phyloP scores from a whole-genome alignment of 1,140 invertebrate genomes.

The Heliconius himera region DNA sequence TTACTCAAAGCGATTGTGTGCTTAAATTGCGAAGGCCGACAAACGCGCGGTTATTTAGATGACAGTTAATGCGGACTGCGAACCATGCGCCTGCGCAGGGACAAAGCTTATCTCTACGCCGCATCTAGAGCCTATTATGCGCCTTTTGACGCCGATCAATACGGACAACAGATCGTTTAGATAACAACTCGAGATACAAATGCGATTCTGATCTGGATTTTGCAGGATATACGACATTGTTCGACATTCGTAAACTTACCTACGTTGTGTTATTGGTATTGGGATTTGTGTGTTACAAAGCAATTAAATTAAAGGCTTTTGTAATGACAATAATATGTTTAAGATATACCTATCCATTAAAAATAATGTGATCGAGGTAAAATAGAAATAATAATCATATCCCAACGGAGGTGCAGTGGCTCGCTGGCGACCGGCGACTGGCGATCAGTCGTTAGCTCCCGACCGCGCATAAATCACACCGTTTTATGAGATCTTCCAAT shows the following conservation, averaged over 20 bases:
- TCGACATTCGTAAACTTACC: neutral
- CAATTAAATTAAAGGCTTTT: neutral
- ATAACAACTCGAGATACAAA: slow-evolving; percentile 53
- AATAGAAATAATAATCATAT: slow-evolving; percentile 29
- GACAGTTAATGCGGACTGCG: slow-evolving; percentile 61
- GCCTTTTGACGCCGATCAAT: slow-evolving; percentile 72
- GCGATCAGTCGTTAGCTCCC: slow-evolving; percentile 74
- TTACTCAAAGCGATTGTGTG: slow-evolving; percentile 58
- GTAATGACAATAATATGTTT: neutral
- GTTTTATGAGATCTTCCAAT: slow-evolving; percentile 78
- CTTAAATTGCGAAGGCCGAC: slow-evolving; percentile 74
- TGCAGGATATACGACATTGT: slow-evolving; percentile 13
- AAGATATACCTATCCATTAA: neutral
- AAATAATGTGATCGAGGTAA: slow-evolving; percentile 31
- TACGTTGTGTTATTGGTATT: neutral
- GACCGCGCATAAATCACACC: slow-evolving; percentile 77
- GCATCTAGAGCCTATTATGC: slow-evolving; percentile 77
- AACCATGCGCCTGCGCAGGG: slow-evolving; percentile 44
- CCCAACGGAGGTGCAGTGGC: slow-evolving; percentile 17
- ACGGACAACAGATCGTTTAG: slow-evolving; percentile 67
- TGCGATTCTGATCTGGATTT: slow-evolving; percentile 41
- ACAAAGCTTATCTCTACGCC: slow-evolving; percentile 70
- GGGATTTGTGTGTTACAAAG: neutral
- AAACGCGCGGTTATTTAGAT: slow-evolving; percentile 70
- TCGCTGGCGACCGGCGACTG: slow-evolving; percentile 45